Conservation (phyloP, 2,888 invertebrate genomes). For the Xiphydria camelus region DNA sequence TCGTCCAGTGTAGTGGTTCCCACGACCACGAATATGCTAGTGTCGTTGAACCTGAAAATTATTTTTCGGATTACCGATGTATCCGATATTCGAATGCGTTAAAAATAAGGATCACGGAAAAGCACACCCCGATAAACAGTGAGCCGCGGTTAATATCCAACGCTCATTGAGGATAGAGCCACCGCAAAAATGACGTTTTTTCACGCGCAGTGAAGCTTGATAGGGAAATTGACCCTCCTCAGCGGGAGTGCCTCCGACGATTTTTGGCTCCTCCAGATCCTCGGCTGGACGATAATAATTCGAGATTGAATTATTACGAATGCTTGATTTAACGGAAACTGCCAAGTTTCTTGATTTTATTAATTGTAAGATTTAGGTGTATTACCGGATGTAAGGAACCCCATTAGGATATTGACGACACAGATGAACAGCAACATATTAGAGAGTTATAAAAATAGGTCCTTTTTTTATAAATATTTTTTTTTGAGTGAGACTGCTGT, state of each 20-base stretch:
- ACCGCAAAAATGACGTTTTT: conserved; percentile 64
- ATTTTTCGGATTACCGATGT: no score
- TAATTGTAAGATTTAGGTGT: no score
- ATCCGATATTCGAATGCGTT: not conserved
- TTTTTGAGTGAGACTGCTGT: no score
- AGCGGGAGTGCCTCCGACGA: conserved; percentile 62
- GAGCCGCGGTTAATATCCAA: conserved; percentile 64
- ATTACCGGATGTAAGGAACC: no score
- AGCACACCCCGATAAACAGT: conserved; percentile 61
- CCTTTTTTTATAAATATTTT: no score
- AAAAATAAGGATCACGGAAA: not conserved
- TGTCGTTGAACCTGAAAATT: conserved; percentile 39
- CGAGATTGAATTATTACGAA: no score
- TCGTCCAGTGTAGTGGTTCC: conserved; percentile 48
- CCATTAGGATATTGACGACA: no score
- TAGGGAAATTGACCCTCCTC: conserved; percentile 64
- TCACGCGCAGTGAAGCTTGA: conserved; percentile 62
- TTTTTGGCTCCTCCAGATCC: conserved; percentile 36
- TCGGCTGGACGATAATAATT: no score
- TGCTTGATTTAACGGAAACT: no score
- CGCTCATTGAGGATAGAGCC: conserved; percentile 63
- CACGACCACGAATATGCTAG: conserved; percentile 40
- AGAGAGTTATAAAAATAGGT: no score
- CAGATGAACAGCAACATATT: no score
- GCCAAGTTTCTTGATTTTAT: no score